Evolutionary conservation across 1,140 invertebrate genomes (phyloP), one percentile per base, ranked within the genome.

Genomic region (Nasonia vitripennis): DNA sequence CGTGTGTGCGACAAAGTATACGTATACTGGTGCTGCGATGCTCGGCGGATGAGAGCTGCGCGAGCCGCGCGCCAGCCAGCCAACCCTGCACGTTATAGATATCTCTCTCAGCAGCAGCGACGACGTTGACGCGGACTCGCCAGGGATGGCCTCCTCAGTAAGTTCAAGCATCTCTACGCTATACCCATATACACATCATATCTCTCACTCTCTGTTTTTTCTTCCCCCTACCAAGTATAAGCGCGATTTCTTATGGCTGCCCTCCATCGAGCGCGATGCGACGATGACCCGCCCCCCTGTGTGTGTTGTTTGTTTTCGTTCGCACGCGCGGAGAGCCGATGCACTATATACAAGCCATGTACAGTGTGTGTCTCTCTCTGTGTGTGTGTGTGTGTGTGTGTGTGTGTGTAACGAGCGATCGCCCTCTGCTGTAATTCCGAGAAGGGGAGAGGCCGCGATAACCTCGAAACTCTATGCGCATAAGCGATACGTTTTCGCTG

Each of bases 21-120:
- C 1, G 17, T 1, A n/a, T n/a, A 62, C 7, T n/a, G 55, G 20
- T 62, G 20, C 55, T 62, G 55, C 55, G 27, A 37, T 75, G 74
- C 74, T 75, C 74, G 74, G 74, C 31, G 74, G 37, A 75, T 34
- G 74, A 75, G 37, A 75, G 37, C 74, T 10, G 74, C 74, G 27
- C 55, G 55, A 62, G 74, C 31, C 68, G 68, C 23, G 68, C 73
- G 20, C 73, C 17, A 45, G 34, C 37, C 31, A 17, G 7, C 73
- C 31, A 31, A 27, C 70, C 70, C 27, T 12, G 34, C 6, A 71
- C 3, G 10, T 70, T 71, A 71, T 9, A 31, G 14, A 71, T n/a
- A 71, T 34, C 23, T 71, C 7, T 34, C 70, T 75, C 73, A 5
- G 71, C 67, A 11, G 68, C 68, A 71, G 74, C 27, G 74, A 75